A percentile compares a stretch with the other conserved stretches of the same genome.
Evolutionary conservation across 2,888 invertebrate species (phyloP).

Genomic region (Cerastoderma edule): DNA sequence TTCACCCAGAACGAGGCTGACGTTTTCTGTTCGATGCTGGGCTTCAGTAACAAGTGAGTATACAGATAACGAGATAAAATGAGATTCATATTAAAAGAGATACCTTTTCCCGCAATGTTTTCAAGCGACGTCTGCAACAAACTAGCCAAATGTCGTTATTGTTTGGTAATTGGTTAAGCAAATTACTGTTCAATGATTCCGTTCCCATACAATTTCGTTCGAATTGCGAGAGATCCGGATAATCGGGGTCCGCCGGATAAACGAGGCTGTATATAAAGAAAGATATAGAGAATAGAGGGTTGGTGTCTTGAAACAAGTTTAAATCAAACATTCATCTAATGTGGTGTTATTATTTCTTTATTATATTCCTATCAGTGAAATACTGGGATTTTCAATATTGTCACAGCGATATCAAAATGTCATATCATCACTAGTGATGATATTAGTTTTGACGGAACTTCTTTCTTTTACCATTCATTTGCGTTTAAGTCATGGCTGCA

Average conservation of each 20-base stretch:
- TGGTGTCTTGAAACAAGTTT: no score
- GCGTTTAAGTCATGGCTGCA: no score
- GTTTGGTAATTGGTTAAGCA: background rate
- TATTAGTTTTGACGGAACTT: no score
- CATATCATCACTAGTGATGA: no score
- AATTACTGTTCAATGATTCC: background rate
- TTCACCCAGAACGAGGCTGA: constrained; percentile 47
- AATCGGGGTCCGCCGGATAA: no score
- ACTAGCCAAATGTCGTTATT: background rate
- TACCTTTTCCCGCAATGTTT: background rate
- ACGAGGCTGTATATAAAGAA: background rate
- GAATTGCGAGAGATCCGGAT: no score
- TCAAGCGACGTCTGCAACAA: background rate
- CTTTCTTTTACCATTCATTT: no score
- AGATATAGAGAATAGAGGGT: background rate
- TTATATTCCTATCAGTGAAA: no score
- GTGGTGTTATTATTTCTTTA: no score
- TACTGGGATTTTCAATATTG: no score
- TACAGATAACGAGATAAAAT: background rate
- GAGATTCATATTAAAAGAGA: background rate
- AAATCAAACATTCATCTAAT: no score
- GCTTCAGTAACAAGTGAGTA: constrained; percentile 40
- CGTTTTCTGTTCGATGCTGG: constrained; percentile 59
- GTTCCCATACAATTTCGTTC: background rate
- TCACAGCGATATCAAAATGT: no score